Evolutionary conservation across 2,888 invertebrate genomes (phyloP).

Genomic region (Gortyna flavago): DNA sequence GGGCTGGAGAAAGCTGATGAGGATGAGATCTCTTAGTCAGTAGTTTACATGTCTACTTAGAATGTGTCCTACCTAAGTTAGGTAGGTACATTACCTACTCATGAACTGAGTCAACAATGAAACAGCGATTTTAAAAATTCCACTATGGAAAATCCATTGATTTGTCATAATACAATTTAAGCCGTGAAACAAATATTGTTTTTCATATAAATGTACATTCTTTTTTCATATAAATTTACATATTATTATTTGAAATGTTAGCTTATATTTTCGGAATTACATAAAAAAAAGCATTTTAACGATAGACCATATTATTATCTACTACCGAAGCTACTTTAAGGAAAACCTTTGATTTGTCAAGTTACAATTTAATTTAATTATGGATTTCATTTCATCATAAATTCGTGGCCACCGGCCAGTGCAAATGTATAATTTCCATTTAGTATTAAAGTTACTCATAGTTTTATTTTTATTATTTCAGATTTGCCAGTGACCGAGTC

Average conservation of each 20-base stretch:
- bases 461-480: constrained; percentile 26
- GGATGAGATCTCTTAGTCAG: background rate
- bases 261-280: no score
- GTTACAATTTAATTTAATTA: background rate
- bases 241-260: no score
- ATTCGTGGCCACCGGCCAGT: background rate
- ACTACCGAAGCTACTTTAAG: background rate
- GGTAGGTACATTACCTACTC: background rate
- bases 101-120: background rate
- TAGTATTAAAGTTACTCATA: constrained; percentile 1
- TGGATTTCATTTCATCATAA: background rate
- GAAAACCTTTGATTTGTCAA: background rate
- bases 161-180: background rate
- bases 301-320: background rate
- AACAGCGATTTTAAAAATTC: background rate
- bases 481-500: background rate
- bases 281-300: background rate
- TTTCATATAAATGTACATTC: no score
- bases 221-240: no score
- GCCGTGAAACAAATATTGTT: background rate
- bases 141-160: background rate
- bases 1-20: no score
- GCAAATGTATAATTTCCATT: background rate
- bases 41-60: background rate
- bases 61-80: background rate